phyloP scores from a whole-genome alignment of 2,113 vertebrate species.

The Ammodytes marinus region DNA sequence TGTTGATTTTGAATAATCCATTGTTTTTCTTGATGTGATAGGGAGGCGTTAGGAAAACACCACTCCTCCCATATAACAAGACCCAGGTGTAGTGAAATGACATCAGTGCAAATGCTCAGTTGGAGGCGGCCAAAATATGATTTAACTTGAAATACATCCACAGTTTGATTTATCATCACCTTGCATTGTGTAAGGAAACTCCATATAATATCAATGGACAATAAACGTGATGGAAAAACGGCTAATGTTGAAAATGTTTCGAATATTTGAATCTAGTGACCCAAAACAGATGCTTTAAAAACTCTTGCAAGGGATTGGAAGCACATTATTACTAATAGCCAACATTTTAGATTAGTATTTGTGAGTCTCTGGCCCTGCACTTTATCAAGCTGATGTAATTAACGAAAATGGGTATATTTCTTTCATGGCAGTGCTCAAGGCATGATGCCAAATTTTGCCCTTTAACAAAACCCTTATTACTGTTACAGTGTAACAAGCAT shows the following conservation, averaged over 20 bases:
- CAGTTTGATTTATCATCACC: constrained; percentile 26
- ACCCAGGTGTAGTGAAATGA: constrained; percentile 69
- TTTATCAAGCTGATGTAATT: background rate
- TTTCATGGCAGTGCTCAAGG: background rate
- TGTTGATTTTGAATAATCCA: constrained; percentile 75
- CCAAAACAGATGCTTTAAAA: constrained; percentile 31
- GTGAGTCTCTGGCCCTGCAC: background rate
- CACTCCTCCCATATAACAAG: constrained; percentile 50
- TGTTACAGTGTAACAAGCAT: background rate
- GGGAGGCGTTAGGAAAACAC: constrained; percentile 39
- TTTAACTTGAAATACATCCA: constrained; percentile 11
- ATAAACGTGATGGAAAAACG: constrained; percentile 31
- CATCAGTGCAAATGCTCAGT: constrained; percentile 54
- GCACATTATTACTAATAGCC: background rate
- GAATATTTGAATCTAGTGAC: constrained; percentile 13
- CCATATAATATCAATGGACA: constrained; percentile 20
- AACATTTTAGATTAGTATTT: background rate
- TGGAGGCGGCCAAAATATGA: constrained; percentile 47
- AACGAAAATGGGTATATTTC: background rate
- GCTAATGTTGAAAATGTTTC: constrained; percentile 24
- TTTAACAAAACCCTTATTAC: constrained; percentile 26
- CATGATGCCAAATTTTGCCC: background rate
- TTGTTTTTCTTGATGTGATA: constrained; percentile 57
- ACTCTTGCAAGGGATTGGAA: background rate
- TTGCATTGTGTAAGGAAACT: constrained; percentile 18